Conservation (phyloP, 2,113 vertebrate species). For the Rhea pennata region DNA sequence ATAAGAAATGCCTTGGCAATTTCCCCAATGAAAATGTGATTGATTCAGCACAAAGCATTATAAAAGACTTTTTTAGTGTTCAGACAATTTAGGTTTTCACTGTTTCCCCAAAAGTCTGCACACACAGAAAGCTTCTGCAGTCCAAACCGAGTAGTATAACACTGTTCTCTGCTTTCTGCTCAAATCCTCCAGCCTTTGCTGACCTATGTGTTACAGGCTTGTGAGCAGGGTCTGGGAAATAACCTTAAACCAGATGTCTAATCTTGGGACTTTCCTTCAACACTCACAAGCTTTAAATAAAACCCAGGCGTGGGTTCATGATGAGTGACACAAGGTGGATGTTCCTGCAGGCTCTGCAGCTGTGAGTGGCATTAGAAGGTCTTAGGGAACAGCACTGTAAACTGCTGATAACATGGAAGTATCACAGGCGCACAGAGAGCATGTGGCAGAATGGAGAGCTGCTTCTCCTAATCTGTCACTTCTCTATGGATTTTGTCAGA, state of each 20-base stretch:
- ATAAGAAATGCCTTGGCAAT: slow-evolving; percentile 7
- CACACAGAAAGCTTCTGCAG: neutral
- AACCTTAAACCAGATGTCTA: neutral
- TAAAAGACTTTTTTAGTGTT: neutral
- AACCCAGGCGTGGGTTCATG: neutral
- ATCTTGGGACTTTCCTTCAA: neutral
- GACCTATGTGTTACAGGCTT: neutral
- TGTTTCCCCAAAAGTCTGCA: neutral
- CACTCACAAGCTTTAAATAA: neutral
- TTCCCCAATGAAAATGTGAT: neutral
- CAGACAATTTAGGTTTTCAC: neutral
- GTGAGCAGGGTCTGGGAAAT: neutral
- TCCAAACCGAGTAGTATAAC: neutral
- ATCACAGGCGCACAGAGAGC: neutral
- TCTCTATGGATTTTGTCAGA: neutral
- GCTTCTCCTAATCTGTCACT: neutral
- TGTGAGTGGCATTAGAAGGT: neutral
- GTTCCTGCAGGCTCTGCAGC: neutral
- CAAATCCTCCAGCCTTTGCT: neutral
- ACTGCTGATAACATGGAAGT: neutral
- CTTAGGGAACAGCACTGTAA: neutral
- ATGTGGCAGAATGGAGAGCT: neutral
- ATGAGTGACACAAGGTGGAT: neutral
- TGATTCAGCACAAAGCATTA: neutral
- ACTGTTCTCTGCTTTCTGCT: neutral